Evolutionary conservation across 2,888 invertebrate species (phyloP).

Genomic region (Parnassius orleans): DNA sequence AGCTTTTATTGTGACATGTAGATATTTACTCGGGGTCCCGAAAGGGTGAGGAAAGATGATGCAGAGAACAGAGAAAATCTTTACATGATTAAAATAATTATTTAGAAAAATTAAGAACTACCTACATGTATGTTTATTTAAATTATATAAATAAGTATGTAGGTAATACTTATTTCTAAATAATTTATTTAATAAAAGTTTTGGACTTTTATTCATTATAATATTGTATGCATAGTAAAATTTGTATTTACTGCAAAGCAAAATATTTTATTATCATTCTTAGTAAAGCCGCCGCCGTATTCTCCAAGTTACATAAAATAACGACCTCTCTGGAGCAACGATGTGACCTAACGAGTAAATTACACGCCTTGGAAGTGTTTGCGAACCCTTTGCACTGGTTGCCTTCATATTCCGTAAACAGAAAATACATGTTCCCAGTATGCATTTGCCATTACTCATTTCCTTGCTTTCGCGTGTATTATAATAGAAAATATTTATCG

Average conservation of each 20-base stretch:
- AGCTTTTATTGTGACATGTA: too few relatives aligned
- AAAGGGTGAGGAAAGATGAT: too few relatives aligned
- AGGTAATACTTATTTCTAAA: too few relatives aligned
- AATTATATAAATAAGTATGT: too few relatives aligned
- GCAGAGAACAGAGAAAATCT: too few relatives aligned
- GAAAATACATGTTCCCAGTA: constrained; percentile 31
- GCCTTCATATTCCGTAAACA: constrained; percentile 46
- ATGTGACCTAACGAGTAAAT: constrained; percentile 66
- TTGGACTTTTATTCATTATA: neutral
- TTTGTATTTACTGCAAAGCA: neutral
- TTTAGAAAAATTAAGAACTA: too few relatives aligned
- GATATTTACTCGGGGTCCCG: too few relatives aligned
- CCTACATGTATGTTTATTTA: too few relatives aligned
- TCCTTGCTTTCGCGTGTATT: neutral
- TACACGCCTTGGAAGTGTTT: constrained; percentile 64
- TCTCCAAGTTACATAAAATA: constrained; percentile 16
- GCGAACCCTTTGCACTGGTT: constrained; percentile 53
- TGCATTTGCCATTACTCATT: neutral
- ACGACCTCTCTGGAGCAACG: constrained; percentile 32
- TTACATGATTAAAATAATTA: too few relatives aligned
- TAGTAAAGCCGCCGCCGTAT: neutral
- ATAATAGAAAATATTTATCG: neutral
- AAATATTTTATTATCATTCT: constrained; percentile 3
- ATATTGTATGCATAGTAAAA: neutral
- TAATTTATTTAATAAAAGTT: neutral